Evolutionary conservation across 2,113 vertebrate species (phyloP).

Genomic region (Baryphthengus martii): DNA sequence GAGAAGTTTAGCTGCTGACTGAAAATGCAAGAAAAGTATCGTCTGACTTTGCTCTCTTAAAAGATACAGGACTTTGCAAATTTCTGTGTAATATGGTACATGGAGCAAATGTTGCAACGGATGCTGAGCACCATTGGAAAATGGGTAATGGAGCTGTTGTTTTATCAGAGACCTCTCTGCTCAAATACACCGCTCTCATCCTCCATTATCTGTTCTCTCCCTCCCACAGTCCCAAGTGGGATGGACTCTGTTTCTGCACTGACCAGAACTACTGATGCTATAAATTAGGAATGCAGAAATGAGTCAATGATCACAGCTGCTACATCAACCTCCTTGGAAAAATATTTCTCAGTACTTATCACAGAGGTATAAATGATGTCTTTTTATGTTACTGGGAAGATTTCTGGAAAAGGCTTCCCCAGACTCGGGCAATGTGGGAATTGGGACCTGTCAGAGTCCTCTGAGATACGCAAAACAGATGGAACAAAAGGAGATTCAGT

Average conservation of each 20-base stretch:
- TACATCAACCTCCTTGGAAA: background rate
- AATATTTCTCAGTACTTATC: background rate
- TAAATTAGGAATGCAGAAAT: background rate
- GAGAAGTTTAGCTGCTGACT: background rate
- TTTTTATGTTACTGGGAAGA: too few species aligned
- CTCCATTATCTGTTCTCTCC: background rate
- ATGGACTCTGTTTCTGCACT: background rate
- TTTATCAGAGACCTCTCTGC: background rate
- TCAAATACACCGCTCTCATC: background rate
- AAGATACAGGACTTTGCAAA: background rate
- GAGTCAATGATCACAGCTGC: background rate
- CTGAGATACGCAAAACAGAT: background rate
- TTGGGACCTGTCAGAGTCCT: background rate
- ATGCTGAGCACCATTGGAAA: background rate
- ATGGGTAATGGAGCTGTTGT: background rate
- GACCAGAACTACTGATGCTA: background rate
- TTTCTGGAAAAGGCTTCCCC: background rate
- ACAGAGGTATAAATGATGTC: background rate
- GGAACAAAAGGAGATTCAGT: background rate
- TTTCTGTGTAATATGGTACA: fast-evolving
- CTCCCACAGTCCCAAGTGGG: background rate
- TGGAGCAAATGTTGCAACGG: background rate
- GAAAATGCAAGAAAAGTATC: background rate
- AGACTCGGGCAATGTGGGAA: background rate
- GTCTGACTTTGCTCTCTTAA: background rate